These are phyloP conservation scores for Dromococcyx pavoninus DNA, from an alignment of 2,797 vertebrate genomes.

Conservation along the genomic window DNA sequence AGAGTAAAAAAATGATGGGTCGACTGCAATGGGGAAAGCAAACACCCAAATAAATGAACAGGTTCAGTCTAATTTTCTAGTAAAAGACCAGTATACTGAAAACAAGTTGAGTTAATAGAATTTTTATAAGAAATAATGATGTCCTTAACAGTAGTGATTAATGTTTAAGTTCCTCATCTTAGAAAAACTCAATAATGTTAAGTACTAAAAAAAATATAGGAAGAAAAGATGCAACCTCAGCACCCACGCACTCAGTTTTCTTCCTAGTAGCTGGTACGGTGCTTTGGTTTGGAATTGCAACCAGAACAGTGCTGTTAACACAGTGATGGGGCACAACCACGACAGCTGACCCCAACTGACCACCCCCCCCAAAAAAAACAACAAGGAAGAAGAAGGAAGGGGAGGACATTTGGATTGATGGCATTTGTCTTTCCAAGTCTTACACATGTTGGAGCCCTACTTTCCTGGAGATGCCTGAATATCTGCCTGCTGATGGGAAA, in stretches of 20 bases:
- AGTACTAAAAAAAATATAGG: background rate
- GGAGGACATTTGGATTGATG: accelerated
- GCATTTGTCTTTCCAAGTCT: background rate
- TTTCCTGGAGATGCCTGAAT: background rate
- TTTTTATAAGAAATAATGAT: background rate
- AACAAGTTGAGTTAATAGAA: background rate
- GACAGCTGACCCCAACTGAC: background rate
- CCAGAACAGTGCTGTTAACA: background rate
- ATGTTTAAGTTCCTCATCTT: background rate
- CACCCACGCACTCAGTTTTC: background rate
- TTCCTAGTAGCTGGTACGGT: background rate
- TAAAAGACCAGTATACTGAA: background rate
- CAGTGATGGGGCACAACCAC: background rate
- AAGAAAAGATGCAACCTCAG: background rate
- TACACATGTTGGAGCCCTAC: accelerated
- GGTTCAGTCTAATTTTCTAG: background rate
- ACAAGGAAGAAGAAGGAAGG: background rate
- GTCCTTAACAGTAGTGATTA: background rate
- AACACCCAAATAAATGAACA: background rate
- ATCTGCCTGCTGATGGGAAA: too few relatives aligned
- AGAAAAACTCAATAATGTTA: background rate
- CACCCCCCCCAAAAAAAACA: background rate
- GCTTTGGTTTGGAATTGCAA: background rate
- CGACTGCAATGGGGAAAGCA: background rate
- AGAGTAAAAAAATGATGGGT: background rate